Evolutionary conservation across 2,797 vertebrate genomes (phyloP).

Genomic region (Apodemus agrarius): DNA sequence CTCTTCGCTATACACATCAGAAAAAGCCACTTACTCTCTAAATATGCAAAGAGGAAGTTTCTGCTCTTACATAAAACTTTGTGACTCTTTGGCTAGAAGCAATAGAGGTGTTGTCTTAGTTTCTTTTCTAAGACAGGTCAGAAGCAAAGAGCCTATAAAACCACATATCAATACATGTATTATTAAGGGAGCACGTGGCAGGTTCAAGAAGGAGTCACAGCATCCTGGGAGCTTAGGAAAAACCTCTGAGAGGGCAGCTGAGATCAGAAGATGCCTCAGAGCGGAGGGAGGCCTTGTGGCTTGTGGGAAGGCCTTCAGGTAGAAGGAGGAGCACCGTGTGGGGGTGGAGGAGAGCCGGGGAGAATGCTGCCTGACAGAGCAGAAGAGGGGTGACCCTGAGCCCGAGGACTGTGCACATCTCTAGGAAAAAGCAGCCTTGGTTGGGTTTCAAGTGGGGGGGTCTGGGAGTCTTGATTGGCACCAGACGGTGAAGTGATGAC

Average conservation of each 20-base stretch:
- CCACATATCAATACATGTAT: background rate
- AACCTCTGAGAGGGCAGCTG: background rate
- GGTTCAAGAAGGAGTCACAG: background rate
- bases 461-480: background rate
- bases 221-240: background rate
- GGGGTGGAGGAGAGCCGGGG: background rate
- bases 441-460: background rate
- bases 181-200: background rate
- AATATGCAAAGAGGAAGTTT: conserved; percentile 35
- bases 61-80: conserved; percentile 13
- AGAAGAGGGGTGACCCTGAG: background rate
- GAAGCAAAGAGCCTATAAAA: background rate
- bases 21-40: background rate
- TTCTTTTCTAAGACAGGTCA: background rate
- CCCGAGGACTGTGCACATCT: too few species aligned
- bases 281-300: background rate
- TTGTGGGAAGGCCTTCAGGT: background rate
- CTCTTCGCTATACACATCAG: background rate
- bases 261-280: background rate
- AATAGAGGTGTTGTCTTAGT: background rate
- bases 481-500: background rate
- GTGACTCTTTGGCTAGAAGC: background rate
- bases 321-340: background rate
- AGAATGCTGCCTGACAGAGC: background rate
- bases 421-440: background rate